Evolutionary conservation across 2,797 vertebrate genomes (phyloP), one percentile per base, ranked within the genome.

Genomic region (Cygnus olor): DNA sequence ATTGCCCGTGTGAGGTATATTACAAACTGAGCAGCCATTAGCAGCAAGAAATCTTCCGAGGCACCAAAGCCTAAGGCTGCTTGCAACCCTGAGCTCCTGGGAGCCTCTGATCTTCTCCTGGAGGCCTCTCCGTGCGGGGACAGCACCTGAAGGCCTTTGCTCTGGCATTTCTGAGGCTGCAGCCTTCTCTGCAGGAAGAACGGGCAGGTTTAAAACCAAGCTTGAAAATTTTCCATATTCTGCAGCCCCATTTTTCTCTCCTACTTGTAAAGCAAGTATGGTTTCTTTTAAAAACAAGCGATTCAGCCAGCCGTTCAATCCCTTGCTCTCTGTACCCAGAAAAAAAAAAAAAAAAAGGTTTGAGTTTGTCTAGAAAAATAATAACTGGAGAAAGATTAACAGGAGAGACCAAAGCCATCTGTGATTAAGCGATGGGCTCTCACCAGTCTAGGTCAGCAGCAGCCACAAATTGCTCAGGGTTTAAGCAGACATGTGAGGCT

Each of bases 251-350:
- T 49, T 40, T 74, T 83, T 81, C 28, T 24, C 53, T 76, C 44
- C 42, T 72, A 90, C 83, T 83, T 95, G 61, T 34, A 68, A 79
- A 80, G 61, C 36, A 47, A 94, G 45, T 66, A 14, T 47, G 38
- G 19, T 14, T 53, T 71, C 19, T 10, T 16, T 45, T 44, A 30
- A 54, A 36, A 42, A 78, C 38, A 71, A 77, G 45, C 19, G 24
- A 61, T 92, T 88, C 91, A 86, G 70, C 54, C 83, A 81, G 77
- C 38, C 66, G 60, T 76, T 90, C 85, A 80, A 94, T 92, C 82
- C 72, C 66, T 63, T 79, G 47, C 40, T 81, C 18, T 81, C 77
- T 79, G 56, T 57, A 64, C 72, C 70, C 80, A 92, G 79, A 8
- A 49, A 49, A 22, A 47, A 47, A 45, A 6, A 24, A 22, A 47